phyloP scores from a whole-genome alignment of 2,888 invertebrate genomes.

The Alentia gelatinosa region DNA sequence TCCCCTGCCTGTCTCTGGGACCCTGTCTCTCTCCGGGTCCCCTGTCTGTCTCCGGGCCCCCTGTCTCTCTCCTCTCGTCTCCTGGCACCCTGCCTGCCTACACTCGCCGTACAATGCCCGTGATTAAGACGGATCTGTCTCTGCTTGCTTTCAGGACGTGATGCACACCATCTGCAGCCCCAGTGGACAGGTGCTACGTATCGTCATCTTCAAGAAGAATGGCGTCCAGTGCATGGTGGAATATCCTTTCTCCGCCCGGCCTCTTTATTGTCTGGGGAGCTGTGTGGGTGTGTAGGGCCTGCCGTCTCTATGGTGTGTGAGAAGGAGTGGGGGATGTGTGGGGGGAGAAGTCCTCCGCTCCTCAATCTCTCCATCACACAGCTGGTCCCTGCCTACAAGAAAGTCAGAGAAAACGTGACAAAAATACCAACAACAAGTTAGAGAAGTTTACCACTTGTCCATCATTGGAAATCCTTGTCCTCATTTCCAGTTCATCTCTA shows the following conservation, averaged over 20 bases:
- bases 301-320: neutral
- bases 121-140: constrained; percentile 1
- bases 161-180: constrained; percentile 97
- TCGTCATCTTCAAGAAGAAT: constrained; percentile 99
- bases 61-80: neutral
- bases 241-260: constrained; percentile 88
- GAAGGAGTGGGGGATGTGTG: no score
- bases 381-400: no score
- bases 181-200: constrained; percentile 96
- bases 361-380: no score
- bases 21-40: neutral
- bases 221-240: constrained; percentile 99
- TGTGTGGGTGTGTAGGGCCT: no score
- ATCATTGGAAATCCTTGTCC: no score
- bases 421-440: no score
- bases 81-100: neutral
- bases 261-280: neutral
- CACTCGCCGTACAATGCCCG: no score
- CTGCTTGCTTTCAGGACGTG: constrained; percentile 91
- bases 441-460: no score
- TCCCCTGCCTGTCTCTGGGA: no score
- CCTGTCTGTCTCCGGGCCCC: neutral
- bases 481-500: no score
- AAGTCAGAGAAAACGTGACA: no score
- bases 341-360: no score